Base-by-base conservation (phyloP, 1,140 invertebrate species). In the Solen grandis region DNA sequence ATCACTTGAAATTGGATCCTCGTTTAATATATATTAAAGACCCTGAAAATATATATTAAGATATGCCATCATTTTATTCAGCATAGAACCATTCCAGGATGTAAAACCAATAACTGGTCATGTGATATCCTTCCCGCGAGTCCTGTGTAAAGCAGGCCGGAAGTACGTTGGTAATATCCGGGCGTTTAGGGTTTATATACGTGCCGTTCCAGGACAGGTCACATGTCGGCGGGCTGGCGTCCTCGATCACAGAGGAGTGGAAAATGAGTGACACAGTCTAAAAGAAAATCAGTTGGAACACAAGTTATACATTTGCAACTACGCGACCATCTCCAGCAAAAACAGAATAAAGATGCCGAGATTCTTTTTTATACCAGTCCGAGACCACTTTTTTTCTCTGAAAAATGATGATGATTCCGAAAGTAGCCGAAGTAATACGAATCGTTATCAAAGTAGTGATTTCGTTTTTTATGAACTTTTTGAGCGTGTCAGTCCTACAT, bases 71-170 rank as follows among this genome's bases (percentile, higher is more conserved):
- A 50, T 14, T 29, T 50, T 25, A 35, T 74, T 63, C 68, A 27
- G 55, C 59, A 66, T 86, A 82, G 3, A 50, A 22, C 88, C 88
- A 89, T n/a, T 88, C 86, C 4, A 89, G 33, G 25, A 88, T 33
- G 69, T 88, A 72, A 62, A 89, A 88, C 88, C 87, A 89, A 73
- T 89, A 88, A 27, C 83, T 86, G 3, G 88, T 89, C 88, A 89
- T 86, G 66, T 89, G 88, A 59, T 88, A 89, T 2, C 88, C 88
- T 68, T 89, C 88, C 5, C 88, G 66, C 1, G 88, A 89, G 14
- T 89, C 88, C 63, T 27, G 57, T 13, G 70, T 75, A 29, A 82
- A 84, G 62, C 87, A 89, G 16, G 84, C 77, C 10, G 88, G 88
- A 13, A 89, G 81, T 41, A 55, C 52, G 14, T 72, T 22, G 5